Evolutionary conservation across 2,113 vertebrate genomes (phyloP).

Genomic region (Synodontis membranacea): DNA sequence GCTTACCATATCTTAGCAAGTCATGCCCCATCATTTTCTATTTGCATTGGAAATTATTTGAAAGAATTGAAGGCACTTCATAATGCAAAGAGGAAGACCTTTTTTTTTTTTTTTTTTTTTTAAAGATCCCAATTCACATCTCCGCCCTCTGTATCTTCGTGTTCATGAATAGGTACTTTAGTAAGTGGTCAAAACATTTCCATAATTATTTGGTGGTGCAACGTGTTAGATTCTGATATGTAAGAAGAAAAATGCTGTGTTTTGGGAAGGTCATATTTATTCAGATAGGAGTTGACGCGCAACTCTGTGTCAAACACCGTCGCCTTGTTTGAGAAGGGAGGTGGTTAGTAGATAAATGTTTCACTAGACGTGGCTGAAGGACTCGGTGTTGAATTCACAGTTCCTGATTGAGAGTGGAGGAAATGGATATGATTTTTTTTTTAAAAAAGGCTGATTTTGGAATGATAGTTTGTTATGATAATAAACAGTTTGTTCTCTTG

Average conservation of each 20-base stretch:
- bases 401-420: neutral
- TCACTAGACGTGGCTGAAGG: neutral
- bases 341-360: constrained; percentile 16
- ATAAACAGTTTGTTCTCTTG: too few relatives aligned
- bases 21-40: neutral
- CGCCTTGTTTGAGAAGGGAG: constrained; percentile 47
- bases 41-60: constrained; percentile 7
- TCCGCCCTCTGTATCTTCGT: neutral
- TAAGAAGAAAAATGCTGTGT: neutral
- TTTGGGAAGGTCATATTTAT: neutral
- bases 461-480: too few relatives aligned
- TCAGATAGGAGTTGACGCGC: neutral
- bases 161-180: neutral
- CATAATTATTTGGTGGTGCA: neutral
- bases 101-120: neutral
- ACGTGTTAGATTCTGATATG: neutral
- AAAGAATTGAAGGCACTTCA: constrained; percentile 11
- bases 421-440: neutral
- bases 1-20: neutral
- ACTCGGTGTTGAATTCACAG: neutral
- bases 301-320: neutral
- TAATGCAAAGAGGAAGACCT: constrained; percentile 2
- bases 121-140: neutral
- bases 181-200: neutral
- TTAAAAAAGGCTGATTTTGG: too few relatives aligned